Base-by-base conservation (phyloP, 2,797 vertebrate species). In the Onychomys torridus region DNA sequence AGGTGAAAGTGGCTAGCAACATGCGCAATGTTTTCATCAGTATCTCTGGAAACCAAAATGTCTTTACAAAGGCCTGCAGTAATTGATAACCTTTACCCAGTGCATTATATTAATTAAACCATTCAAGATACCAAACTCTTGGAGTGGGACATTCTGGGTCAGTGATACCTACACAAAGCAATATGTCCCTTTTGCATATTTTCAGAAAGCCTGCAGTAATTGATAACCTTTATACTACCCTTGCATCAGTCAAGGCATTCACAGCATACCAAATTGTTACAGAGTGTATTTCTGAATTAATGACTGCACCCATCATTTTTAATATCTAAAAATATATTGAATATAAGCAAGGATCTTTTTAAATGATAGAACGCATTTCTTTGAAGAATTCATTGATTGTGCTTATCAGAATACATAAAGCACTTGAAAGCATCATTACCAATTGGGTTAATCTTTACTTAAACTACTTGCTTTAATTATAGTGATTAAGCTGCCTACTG, bases 381-480 rank as follows among this genome's bases (percentile, higher is more conserved):
- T 9, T 8, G 52, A 94, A 81, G 27, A 71, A 73, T 13, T 65
- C n/a, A 55, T 94, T 93, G 71, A 84, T 90, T 96, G 49, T 96
- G 71, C 57, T 93, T 93, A 94, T 96, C 34, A 96, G 92, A 97
- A 94, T 55, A 95, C 43, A 94, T 46, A 94, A 93, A 96, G 77
- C 87, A 61, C 81, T 93, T 94, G 49, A 94, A 96, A 97, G 76
- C 55, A 85, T 81, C 93, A 90, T 94, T 96, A 94, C 94, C 94
- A 90, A 93, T 84, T 93, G 67, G 77, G 81, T 78, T 95, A 95
- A 92, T 83, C 94, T 96, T 96, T 96, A 95, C 83, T 97, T 96
- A 96, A 98, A 96, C 91, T 86, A 83, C 67, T 97, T 93, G 71
- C 83, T 90, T 96, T 97, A 97, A 97, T 97, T 97, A 97, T 93